Evolutionary conservation across 2,888 invertebrate genomes (phyloP).

Genomic region (Polylopha cassiicola): DNA sequence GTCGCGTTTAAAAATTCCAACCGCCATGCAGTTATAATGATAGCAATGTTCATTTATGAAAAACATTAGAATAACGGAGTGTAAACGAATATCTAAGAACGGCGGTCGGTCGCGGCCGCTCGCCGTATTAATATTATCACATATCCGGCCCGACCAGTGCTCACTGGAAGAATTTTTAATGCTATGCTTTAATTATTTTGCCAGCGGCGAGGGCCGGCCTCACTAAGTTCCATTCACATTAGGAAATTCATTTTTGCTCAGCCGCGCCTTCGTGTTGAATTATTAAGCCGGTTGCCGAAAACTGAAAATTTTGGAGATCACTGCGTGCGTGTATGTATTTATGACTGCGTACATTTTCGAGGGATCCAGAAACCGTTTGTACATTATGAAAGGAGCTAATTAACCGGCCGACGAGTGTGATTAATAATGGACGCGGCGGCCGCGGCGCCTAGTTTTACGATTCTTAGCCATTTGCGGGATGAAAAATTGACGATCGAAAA

Average conservation of each 20-base stretch:
- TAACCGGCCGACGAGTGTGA: conserved; percentile 53
- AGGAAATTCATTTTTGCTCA: conserved; percentile 72
- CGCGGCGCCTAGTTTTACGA: conserved; percentile 34
- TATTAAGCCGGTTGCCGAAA: conserved; percentile 64
- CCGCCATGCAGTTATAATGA: no score
- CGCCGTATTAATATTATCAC: conserved; percentile 73
- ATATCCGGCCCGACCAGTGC: conserved; percentile 66
- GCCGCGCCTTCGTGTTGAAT: conserved; percentile 48
- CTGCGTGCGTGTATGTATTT: conserved; percentile 51
- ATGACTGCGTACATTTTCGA: conserved; percentile 62
- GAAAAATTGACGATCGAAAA: conserved; percentile 15
- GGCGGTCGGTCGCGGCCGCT: conserved; percentile 33
- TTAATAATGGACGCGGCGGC: conserved; percentile 43
- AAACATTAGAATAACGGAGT: conserved; percentile 39
- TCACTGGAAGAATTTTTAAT: conserved; percentile 75
- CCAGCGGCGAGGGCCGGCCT: conserved; percentile 46
- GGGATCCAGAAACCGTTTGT: conserved; percentile 66
- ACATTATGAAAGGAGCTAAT: conserved; percentile 73
- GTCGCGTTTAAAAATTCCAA: no score
- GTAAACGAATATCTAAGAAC: conserved; percentile 41
- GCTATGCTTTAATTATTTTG: conserved; percentile 75
- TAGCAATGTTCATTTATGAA: no score
- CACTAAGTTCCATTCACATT: conserved; percentile 75
- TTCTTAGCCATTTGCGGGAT: conserved; percentile 30
- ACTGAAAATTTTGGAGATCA: conserved; percentile 72